Evolutionary conservation across 1,140 invertebrate species (phyloP).

Genomic region (Drosophila takahashii): DNA sequence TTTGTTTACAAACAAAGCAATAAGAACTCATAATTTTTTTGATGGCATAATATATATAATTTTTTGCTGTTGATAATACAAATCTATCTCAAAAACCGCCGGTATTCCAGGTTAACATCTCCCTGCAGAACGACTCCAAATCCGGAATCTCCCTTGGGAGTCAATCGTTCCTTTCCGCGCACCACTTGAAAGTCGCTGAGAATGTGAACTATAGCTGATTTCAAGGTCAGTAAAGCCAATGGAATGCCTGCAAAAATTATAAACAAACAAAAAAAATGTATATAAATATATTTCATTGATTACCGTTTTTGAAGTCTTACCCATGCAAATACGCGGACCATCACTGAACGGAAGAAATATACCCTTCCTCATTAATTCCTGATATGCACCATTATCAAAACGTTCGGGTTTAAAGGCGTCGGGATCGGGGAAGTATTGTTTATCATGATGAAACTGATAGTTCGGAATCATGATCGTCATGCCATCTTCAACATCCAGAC

Average conservation of each 20-base stretch:
- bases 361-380: conserved; percentile 56
- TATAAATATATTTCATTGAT: not conserved
- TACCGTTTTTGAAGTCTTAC: conserved; percentile 17
- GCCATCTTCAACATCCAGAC: conserved; percentile 80
- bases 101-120: conserved; percentile 59
- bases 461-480: conserved; percentile 86
- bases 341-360: conserved; percentile 76
- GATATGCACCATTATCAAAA: conserved; percentile 68
- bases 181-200: conserved; percentile 64
- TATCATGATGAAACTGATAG: conserved; percentile 87
- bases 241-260: conserved; percentile 34
- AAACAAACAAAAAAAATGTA: not conserved
- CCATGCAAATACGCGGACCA: conserved; percentile 78
- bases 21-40: no score
- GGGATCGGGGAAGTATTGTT: conserved; percentile 89
- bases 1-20: not conserved
- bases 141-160: conserved; percentile 47
- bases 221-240: conserved; percentile 58
- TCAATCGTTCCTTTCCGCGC: conserved; percentile 16
- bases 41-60: not conserved
- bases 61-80: not conserved
- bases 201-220: conserved; percentile 60
- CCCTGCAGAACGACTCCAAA: conserved; percentile 66
- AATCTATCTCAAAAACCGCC: conserved; percentile 41
- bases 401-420: conserved; percentile 90